Percentiles rank a stretch among this genome's conserved stretches.
Conservation (phyloP, 2,888 invertebrate genomes). For the Diachrysia chrysitis region DNA sequence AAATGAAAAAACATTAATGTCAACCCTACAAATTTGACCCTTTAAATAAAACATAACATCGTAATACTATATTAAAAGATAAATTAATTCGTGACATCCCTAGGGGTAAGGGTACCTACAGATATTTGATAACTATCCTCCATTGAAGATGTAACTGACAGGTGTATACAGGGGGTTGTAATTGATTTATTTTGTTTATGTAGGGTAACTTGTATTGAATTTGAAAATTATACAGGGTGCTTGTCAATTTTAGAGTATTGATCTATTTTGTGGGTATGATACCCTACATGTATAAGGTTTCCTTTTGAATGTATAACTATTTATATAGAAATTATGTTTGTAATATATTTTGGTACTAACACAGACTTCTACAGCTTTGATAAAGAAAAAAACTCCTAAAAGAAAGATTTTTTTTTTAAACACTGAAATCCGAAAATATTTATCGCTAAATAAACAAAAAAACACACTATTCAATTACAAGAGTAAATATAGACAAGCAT, state of each 20-base stretch:
- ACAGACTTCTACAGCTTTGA: too few species aligned
- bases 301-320: too few species aligned
- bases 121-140: slow-evolving; percentile 50
- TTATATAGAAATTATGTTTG: too few species aligned
- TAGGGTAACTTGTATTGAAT: slow-evolving; percentile 12
- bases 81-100: slow-evolving; percentile 56
- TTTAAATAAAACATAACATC: slow-evolving; percentile 55
- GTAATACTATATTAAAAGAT: slow-evolving; percentile 54
- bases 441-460: background rate
- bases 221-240: slow-evolving; percentile 1
- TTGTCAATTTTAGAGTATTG: background rate
- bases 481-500: too few species aligned
- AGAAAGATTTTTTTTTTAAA: too few species aligned
- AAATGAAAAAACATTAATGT: slow-evolving; percentile 7
- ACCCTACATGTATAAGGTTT: too few species aligned
- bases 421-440: background rate
- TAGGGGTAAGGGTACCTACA: slow-evolving; percentile 43
- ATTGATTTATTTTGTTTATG: slow-evolving; percentile 45
- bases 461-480: background rate
- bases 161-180: slow-evolving; percentile 27
- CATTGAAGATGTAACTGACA: slow-evolving; percentile 42
- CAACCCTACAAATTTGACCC: slow-evolving; percentile 50
- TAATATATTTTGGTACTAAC: too few species aligned
- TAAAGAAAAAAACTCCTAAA: too few species aligned
- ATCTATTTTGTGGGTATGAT: background rate